Evolutionary conservation across 2,797 vertebrate genomes (phyloP).

Genomic region (Discoglossus pictus): DNA sequence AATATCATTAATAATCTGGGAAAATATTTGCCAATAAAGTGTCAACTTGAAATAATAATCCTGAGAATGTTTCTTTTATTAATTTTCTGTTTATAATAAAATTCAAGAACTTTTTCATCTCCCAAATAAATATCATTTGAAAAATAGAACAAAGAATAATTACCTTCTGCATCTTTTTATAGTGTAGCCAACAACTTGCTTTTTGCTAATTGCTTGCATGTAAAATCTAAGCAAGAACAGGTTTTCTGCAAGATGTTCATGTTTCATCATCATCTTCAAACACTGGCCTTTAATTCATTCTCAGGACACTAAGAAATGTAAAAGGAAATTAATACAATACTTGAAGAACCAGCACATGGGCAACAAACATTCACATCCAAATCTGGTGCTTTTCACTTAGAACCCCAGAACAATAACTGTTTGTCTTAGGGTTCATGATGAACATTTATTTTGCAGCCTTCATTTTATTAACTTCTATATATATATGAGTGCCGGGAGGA

Average conservation of each 20-base stretch:
- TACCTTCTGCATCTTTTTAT: conserved; percentile 2
- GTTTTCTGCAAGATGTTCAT: neutral
- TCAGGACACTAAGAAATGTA: too few species aligned
- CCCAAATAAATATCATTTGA: conserved; percentile 15
- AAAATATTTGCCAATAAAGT: too few species aligned
- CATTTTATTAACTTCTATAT: too few species aligned
- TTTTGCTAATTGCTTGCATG: conserved; percentile 12
- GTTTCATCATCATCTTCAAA: conserved; percentile 3
- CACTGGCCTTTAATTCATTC: neutral
- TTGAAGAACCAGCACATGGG: too few species aligned
- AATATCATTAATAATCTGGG: too few species aligned
- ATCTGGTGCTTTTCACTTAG: conserved; percentile 1
- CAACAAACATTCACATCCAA: too few species aligned
- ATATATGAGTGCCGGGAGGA: too few species aligned
- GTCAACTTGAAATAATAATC: too few species aligned
- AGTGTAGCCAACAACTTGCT: conserved; percentile 6
- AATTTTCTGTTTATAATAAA: conserved; percentile 19
- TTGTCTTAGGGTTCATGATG: neutral
- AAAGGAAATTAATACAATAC: too few species aligned
- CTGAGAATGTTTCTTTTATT: too few species aligned
- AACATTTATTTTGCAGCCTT: neutral
- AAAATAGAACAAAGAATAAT: neutral
- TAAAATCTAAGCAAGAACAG: conserved; percentile 19
- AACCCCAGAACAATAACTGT: neutral
- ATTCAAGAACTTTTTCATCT: conserved; percentile 5